Evolutionary conservation across 2,888 invertebrate species (phyloP).

Genomic region (Graphium colonna): DNA sequence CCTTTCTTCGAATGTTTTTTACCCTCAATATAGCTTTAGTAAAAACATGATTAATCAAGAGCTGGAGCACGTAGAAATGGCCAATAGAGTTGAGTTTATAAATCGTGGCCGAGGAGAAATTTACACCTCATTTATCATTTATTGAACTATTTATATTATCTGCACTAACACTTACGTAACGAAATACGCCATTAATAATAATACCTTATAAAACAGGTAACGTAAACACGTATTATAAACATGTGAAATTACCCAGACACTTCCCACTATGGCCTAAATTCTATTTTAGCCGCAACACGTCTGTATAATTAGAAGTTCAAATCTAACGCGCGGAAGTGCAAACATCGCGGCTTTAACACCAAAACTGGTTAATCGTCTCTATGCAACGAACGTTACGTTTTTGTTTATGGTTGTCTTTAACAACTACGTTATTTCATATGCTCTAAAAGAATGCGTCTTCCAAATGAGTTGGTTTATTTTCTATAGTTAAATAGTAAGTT

Average conservation of each 20-base stretch:
- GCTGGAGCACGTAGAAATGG: too few species aligned
- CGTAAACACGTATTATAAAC: conserved; percentile 7
- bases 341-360: conserved; percentile 38
- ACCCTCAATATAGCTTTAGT: too few species aligned
- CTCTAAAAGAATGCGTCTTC: neutral
- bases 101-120: too few species aligned
- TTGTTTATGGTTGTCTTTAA: conserved; percentile 6
- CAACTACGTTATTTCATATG: neutral
- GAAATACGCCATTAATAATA: neutral
- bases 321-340: conserved; percentile 41
- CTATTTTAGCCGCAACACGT: conserved; percentile 23
- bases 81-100: too few species aligned
- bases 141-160: too few species aligned
- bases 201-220: conserved; percentile 1
- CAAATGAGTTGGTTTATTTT: neutral
- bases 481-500: too few species aligned
- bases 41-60: too few species aligned
- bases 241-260: conserved; percentile 17
- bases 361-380: conserved; percentile 38
- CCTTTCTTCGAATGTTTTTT: too few species aligned
- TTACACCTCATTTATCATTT: too few species aligned
- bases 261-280: conserved; percentile 24
- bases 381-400: conserved; percentile 8
- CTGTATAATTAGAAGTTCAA: conserved; percentile 39
- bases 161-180: too few species aligned